Evolutionary conservation across 2,797 vertebrate genomes (phyloP).

Genomic region (Alfaro cultratus): DNA sequence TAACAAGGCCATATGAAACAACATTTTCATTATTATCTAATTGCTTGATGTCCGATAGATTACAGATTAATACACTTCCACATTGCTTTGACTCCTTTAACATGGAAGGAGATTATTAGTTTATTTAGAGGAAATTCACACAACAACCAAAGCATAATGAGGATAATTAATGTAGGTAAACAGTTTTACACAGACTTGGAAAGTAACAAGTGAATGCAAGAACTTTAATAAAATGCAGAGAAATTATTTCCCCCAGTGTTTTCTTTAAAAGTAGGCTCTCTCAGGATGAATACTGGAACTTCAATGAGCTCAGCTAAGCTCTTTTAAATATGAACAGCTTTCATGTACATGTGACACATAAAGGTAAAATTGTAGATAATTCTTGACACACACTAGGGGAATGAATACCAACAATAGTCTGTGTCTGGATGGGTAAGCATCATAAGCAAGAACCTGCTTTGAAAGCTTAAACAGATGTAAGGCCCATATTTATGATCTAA

Average conservation of each 20-base stretch:
- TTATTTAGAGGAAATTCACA: slow-evolving; percentile 33
- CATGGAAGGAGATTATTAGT: slow-evolving; percentile 31
- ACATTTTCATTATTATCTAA: background rate
- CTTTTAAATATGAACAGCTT: slow-evolving; percentile 51
- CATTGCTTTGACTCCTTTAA: background rate
- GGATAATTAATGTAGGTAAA: slow-evolving; percentile 20
- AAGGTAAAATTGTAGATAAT: slow-evolving; percentile 45
- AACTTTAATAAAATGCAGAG: slow-evolving; percentile 56
- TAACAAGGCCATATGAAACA: background rate
- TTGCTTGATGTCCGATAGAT: background rate
- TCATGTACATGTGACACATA: slow-evolving; percentile 48
- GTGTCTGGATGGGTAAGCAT: slow-evolving; percentile 24
- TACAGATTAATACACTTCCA: background rate
- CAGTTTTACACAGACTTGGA: slow-evolving; percentile 31
- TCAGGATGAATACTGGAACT: slow-evolving; percentile 53
- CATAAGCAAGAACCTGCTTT: background rate
- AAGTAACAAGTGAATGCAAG: slow-evolving; percentile 40
- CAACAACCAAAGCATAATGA: slow-evolving; percentile 26
- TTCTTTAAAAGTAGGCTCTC: slow-evolving; percentile 52
- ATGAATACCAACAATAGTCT: slow-evolving; percentile 14
- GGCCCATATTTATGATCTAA: background rate
- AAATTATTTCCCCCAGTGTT: slow-evolving; percentile 50
- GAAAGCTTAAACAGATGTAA: background rate
- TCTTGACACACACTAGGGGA: slow-evolving; percentile 31
- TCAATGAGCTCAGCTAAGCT: slow-evolving; percentile 44